Percentiles rank a stretch among this genome's conserved stretches.
Conservation (phyloP, 1,140 invertebrate species). For the Neomicropteryx cornuta region DNA sequence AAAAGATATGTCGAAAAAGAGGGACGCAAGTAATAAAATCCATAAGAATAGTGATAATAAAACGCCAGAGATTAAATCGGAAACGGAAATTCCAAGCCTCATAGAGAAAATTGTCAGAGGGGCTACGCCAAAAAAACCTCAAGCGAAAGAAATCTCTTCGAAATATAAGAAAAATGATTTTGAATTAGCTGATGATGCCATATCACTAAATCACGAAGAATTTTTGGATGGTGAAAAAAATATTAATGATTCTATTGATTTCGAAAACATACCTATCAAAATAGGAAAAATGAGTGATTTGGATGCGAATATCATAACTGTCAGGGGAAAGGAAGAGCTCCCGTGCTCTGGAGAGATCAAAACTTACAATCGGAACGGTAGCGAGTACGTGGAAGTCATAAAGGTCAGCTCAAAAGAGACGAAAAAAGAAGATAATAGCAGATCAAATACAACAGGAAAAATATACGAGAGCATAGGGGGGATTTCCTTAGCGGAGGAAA, state of each 20-base stretch:
- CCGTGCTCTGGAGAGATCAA: constrained; percentile 35
- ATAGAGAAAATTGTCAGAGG: too few relatives aligned
- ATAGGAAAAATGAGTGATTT: constrained; percentile 28
- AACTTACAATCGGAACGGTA: constrained; percentile 17
- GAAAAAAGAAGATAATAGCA: too few relatives aligned
- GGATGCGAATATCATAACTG: constrained; percentile 39
- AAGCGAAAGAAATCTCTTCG: too few relatives aligned
- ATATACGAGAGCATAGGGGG: too few relatives aligned
- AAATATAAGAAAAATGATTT: constrained; percentile 33
- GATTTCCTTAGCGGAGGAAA: too few relatives aligned
- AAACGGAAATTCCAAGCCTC: too few relatives aligned
- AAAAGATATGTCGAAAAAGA: too few relatives aligned
- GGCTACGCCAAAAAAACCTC: constrained; percentile 11
- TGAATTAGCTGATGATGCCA: constrained; percentile 47
- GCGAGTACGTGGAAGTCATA: constrained; percentile 9
- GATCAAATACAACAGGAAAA: too few relatives aligned
- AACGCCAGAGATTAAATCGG: too few relatives aligned
- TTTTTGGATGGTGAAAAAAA: constrained; percentile 11
- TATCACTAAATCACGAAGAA: constrained; percentile 31
- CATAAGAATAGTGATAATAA: too few relatives aligned
- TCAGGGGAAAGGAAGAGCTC: constrained; percentile 58
- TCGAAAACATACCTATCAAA: constrained; percentile 16
- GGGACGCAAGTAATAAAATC: too few relatives aligned
- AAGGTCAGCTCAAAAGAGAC: constrained; percentile 7
- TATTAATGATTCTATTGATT: constrained; percentile 5